Conservation (phyloP, 2,113 vertebrate genomes). For the Esox niger region DNA sequence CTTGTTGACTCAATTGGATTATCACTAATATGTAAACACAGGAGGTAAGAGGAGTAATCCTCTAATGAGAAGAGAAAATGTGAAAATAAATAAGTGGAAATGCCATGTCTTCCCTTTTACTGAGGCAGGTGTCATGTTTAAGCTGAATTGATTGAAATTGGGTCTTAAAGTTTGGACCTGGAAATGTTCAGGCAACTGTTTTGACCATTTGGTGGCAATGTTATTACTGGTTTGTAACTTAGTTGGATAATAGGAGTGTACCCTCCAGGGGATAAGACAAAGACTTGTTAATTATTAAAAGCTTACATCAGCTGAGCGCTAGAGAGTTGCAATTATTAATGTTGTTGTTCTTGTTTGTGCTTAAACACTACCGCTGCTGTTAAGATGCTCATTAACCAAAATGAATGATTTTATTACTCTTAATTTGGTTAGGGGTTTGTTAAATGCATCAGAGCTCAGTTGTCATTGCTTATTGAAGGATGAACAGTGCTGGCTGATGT, state of each 20-base stretch:
- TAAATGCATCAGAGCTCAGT: slow-evolving; percentile 64
- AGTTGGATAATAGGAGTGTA: slow-evolving; percentile 74
- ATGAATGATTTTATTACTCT: slow-evolving; percentile 80
- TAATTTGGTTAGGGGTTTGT: slow-evolving; percentile 78
- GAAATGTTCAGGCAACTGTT: slow-evolving; percentile 64
- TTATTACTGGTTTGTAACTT: slow-evolving; percentile 79
- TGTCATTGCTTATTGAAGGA: slow-evolving; percentile 61
- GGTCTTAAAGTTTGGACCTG: slow-evolving; percentile 56
- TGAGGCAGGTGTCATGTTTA: slow-evolving; percentile 59
- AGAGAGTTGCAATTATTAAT: slow-evolving; percentile 81
- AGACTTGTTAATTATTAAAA: slow-evolving; percentile 83
- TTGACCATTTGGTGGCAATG: slow-evolving; percentile 74
- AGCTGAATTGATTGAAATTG: slow-evolving; percentile 55
- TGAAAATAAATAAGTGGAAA: slow-evolving; percentile 75
- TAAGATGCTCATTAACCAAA: slow-evolving; percentile 83
- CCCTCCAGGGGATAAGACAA: slow-evolving; percentile 76
- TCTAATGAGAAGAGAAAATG: slow-evolving; percentile 72
- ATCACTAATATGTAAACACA: slow-evolving; percentile 83
- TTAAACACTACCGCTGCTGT: slow-evolving; percentile 79
- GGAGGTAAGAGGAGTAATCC: slow-evolving; percentile 80
- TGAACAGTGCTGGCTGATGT: slow-evolving; percentile 43
- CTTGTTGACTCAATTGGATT: slow-evolving; percentile 85
- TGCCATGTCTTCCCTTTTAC: slow-evolving; percentile 59
- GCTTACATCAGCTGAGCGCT: slow-evolving; percentile 79
- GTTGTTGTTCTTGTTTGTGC: slow-evolving; percentile 81